Base-by-base conservation (phyloP, 2,888 invertebrate species). In the Trichogramma dendrolimi region DNA sequence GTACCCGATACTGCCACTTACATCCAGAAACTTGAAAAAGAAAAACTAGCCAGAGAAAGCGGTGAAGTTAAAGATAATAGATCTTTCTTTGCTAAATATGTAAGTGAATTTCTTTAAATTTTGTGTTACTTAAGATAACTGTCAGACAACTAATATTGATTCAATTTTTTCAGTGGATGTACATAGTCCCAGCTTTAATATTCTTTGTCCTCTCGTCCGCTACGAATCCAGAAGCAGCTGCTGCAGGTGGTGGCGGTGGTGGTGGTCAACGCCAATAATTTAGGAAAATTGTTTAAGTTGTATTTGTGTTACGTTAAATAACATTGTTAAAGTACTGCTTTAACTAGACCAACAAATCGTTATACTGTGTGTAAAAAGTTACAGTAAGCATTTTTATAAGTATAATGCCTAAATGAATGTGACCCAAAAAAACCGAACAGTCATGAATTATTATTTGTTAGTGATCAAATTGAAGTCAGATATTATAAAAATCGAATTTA, bases 61-160 rank as follows among this genome's bases (percentile, higher is more conserved):
- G 92, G 94, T 38, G 94, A 96, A 71, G 84, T 89, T 38, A 94
- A 94, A 74, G 98, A 98, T 76, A 97, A 95, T 78, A 84, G 96
- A 74, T 95, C 96, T 53, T 97, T 98, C 81, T 85, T 98, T 70
- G 93, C 93, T 4, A 98, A 96, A 96, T 98, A 98, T 83, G 96
- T 96, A 85, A 89, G 94, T 58, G 11, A 43, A 62, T 38, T 60
- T 57, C 62, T 62, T 61, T 50, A 43, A 54, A 27, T 27, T 2
- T 27, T 27, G 27, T n/a, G 51, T 6, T 49, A 40, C 10, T 39
- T 40, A 14, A 46, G 6, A 27, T 61, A 42, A 55, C 39, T 38
- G 44, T 58, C 6, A 47, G 44, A n/a, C 60, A 53, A 51, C 54
- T 60, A 8, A 51, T 55, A 50, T 6, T 40, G 46, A 67, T 69